These are phyloP conservation scores for Xenopus tropicalis DNA, from an alignment of 2,113 vertebrate genomes.

Conservation along the genomic window UCB_Xtro_10.0 CM004444.2:28543501-28544000, in stretches of 20 bases:
- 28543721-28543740: neutral
- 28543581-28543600: conserved; percentile 98
- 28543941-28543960: conserved; percentile 5
- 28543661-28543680: conserved; percentile 58
- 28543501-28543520: no score
- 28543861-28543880: conserved; percentile 11
- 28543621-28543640: conserved; percentile 90
- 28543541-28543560: conserved; percentile 64
- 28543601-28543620: conserved; percentile 95
- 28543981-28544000: conserved; percentile 27
- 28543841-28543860: neutral
- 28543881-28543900: conserved; percentile 28
- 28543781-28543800: no score
- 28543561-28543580: conserved; percentile 75
- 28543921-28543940: neutral
- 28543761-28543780: neutral
- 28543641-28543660: conserved; percentile 54
- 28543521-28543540: conserved; percentile 57
- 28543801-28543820: no score
- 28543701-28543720: conserved; percentile 38
- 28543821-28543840: no score
- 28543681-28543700: conserved; percentile 60
- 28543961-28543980: conserved; percentile 4
- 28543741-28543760: neutral
- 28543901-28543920: conserved; percentile 12